These are phyloP conservation scores for Theristicus caerulescens DNA, from an alignment of 2,113 vertebrate genomes.

Conservation along the genomic window DNA sequence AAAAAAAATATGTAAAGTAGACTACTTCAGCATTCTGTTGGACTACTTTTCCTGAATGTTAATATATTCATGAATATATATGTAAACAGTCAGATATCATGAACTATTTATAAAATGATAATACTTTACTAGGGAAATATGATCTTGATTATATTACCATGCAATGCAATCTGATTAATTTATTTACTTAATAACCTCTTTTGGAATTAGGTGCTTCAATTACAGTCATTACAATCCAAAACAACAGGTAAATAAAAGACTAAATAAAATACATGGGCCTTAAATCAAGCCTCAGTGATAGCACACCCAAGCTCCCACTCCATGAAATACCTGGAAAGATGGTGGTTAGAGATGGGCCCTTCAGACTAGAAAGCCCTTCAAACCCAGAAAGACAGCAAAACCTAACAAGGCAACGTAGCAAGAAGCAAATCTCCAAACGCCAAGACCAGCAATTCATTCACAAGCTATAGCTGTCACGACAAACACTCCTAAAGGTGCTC, in stretches of 20 bases:
- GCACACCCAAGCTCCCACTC: neutral
- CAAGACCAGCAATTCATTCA: neutral
- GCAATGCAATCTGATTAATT: conserved; percentile 62
- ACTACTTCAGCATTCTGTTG: conserved; percentile 38
- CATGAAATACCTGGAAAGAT: neutral
- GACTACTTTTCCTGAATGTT: conserved; percentile 54
- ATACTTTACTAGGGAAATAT: conserved; percentile 52
- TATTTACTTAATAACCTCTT: conserved; percentile 63
- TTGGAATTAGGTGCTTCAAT: conserved; percentile 42
- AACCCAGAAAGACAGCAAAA: neutral
- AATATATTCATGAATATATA: conserved; percentile 68
- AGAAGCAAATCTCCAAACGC: neutral
- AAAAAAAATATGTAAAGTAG: neutral
- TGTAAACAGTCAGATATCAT: conserved; percentile 54
- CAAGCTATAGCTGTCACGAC: neutral
- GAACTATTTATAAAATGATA: conserved; percentile 71
- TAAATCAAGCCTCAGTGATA: neutral
- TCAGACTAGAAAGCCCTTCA: neutral
- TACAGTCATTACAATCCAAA: conserved; percentile 44
- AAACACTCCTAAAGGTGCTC: neutral
- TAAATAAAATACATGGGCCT: neutral
- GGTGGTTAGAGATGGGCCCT: neutral
- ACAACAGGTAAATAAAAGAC: conserved; percentile 50
- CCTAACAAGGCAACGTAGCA: fast-evolving
- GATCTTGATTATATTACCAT: conserved; percentile 61